Percentiles rank a stretch among this genome's conserved stretches.
These are phyloP conservation scores for Mythimna lalbum DNA, from an alignment of 2,888 invertebrate species.

Conservation along the genomic window DNA sequence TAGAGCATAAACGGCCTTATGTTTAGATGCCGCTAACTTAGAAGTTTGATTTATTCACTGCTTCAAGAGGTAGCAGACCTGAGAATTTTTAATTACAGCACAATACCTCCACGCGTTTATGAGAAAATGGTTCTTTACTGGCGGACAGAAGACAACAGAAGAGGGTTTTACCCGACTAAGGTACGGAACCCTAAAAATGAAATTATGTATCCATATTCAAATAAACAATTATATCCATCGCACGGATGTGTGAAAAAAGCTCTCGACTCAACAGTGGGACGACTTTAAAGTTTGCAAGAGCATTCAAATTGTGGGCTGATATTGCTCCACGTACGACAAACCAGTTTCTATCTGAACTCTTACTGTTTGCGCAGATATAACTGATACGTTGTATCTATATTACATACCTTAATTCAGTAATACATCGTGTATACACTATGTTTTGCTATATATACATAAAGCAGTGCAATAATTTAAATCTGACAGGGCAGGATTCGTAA, in stretches of 20 bases:
- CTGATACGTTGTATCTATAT: conserved; percentile 21
- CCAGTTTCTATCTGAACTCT: conserved; percentile 45
- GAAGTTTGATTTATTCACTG: too few relatives aligned
- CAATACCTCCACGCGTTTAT: too few relatives aligned
- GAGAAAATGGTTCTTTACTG: too few relatives aligned
- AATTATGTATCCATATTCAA: not conserved
- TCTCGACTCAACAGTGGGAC: conserved; percentile 24
- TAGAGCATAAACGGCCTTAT: too few relatives aligned
- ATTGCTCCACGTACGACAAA: conserved; percentile 35
- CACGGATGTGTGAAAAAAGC: conserved; percentile 14
- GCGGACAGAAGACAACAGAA: too few relatives aligned
- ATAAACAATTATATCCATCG: conserved; percentile 10
- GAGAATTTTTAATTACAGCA: too few relatives aligned
- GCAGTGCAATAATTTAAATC: not conserved
- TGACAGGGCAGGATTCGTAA: not conserved
- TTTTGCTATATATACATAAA: not conserved
- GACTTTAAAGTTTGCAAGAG: conserved; percentile 41
- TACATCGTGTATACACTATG: not conserved
- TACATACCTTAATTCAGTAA: conserved; percentile 20
- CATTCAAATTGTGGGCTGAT: conserved; percentile 45
- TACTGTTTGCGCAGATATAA: conserved; percentile 33
- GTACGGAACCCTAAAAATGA: too few relatives aligned
- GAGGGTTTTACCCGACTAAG: too few relatives aligned
- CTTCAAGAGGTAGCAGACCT: too few relatives aligned
- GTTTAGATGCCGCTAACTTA: too few relatives aligned